Evolutionary conservation across 2,797 vertebrate genomes (phyloP).

Genomic region (Melanotaenia parkinsoni): DNA sequence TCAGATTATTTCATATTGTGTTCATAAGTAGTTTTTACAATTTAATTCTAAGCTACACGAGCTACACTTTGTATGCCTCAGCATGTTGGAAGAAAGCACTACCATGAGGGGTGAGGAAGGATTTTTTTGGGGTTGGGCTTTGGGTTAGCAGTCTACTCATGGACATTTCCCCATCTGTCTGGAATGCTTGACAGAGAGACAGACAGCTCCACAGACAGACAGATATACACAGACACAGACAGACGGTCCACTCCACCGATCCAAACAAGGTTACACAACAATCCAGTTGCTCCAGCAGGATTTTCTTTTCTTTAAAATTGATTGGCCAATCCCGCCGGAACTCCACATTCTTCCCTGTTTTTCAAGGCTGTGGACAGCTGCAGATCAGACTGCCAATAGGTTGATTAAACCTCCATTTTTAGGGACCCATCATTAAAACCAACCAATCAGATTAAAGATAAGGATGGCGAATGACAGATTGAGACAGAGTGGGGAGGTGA

Average conservation of each 20-base stretch:
- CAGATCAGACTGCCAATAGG: slow-evolving; percentile 77
- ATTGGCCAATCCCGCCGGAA: slow-evolving; percentile 87
- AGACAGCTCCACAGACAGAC: slow-evolving; percentile 64
- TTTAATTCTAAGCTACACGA: slow-evolving; percentile 44
- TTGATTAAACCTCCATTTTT: slow-evolving; percentile 85
- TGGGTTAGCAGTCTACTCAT: slow-evolving; percentile 69
- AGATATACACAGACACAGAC: slow-evolving; percentile 63
- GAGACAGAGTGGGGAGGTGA: slow-evolving; percentile 58
- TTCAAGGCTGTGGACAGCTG: slow-evolving; percentile 71
- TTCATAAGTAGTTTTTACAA: slow-evolving; percentile 23
- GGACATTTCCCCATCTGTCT: slow-evolving; percentile 58
- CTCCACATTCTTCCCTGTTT: slow-evolving; percentile 82
- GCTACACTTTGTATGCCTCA: slow-evolving; percentile 82
- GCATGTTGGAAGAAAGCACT: slow-evolving; percentile 98
- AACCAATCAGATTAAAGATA: slow-evolving; percentile 85
- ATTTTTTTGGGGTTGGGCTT: slow-evolving; percentile 42
- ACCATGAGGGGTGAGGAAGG: slow-evolving; percentile 76
- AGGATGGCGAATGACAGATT: slow-evolving; percentile 75
- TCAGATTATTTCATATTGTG: slow-evolving; percentile 63
- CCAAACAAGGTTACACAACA: slow-evolving; percentile 81
- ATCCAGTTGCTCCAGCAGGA: slow-evolving; percentile 73
- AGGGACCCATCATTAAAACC: slow-evolving; percentile 83
- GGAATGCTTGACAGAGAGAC: slow-evolving; percentile 70
- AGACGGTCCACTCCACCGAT: slow-evolving; percentile 76
- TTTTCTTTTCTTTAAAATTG: slow-evolving; percentile 79